Conservation (phyloP, 2,797 vertebrate species). For the Luscinia luscinia region DNA sequence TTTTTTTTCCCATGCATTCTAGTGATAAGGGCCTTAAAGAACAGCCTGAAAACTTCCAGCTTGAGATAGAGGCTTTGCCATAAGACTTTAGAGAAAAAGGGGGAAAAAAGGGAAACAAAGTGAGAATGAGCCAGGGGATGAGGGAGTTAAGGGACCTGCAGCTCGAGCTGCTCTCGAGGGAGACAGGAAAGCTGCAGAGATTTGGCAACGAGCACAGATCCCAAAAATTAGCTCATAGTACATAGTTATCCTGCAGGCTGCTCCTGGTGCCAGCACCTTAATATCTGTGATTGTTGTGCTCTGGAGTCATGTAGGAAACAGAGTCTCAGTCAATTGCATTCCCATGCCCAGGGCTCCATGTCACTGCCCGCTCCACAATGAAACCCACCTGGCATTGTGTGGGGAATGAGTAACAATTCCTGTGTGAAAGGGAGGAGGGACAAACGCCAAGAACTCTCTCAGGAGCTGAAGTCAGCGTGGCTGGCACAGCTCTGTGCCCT, state of each 20-base stretch:
- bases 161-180: constrained; percentile 27
- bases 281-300: constrained; percentile 58
- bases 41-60: neutral
- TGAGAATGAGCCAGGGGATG: neutral
- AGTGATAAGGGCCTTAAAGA: neutral
- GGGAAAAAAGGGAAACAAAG: neutral
- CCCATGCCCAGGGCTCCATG: constrained; percentile 74
- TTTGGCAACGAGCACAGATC: constrained; percentile 14
- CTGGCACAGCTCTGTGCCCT: constrained; percentile 3
- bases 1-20: neutral
- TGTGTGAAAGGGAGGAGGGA: constrained; percentile 78
- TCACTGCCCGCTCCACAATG: constrained; percentile 77
- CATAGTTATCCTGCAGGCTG: constrained; percentile 22
- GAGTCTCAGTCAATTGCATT: constrained; percentile 71
- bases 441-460: constrained; percentile 69
- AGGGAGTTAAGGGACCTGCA: neutral
- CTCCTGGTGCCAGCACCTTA: constrained; percentile 27
- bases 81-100: neutral
- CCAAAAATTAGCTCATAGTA: constrained; percentile 62
- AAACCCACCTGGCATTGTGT: constrained; percentile 80
- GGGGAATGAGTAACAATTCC: constrained; percentile 81
- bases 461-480: constrained; percentile 7
- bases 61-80: neutral
- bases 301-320: constrained; percentile 75
- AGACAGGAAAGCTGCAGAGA: constrained; percentile 34